Evolutionary conservation across 2,797 vertebrate species (phyloP).

Genomic region (Chrosomus eos): DNA sequence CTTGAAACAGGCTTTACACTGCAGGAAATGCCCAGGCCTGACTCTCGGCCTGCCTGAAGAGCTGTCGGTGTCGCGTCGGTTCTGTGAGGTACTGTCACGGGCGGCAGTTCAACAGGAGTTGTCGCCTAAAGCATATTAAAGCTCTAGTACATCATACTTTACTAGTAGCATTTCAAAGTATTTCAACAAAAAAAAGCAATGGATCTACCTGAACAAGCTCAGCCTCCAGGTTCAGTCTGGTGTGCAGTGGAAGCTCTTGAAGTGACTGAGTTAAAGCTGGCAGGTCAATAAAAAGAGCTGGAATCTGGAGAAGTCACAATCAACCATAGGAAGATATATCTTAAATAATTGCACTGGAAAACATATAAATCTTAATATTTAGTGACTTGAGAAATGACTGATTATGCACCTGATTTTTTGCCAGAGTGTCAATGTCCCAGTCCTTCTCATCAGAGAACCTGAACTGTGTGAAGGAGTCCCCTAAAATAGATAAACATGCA

Average conservation of each 20-base stretch:
- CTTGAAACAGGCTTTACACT: slow-evolving; percentile 8
- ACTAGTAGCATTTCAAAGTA: not conserved
- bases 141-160: not conserved
- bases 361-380: not conserved
- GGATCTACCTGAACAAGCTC: slow-evolving; percentile 86
- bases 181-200: not conserved
- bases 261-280: slow-evolving; percentile 82
- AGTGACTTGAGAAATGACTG: slow-evolving; percentile 15
- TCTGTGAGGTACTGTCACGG: slow-evolving; percentile 69
- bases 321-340: not conserved
- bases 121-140: slow-evolving; percentile 70
- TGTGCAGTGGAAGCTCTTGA: slow-evolving; percentile 85
- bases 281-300: slow-evolving; percentile 82
- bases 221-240: slow-evolving; percentile 85
- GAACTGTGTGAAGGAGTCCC: slow-evolving; percentile 94
- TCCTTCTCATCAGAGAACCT: slow-evolving; percentile 93
- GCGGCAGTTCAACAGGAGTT: slow-evolving; percentile 83
- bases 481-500: slow-evolving; percentile 69
- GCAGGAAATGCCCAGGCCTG: slow-evolving; percentile 2
- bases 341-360: not conserved
- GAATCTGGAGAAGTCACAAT: slow-evolving; percentile 73
- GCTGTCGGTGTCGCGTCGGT: slow-evolving; percentile 67
- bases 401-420: slow-evolving; percentile 81
- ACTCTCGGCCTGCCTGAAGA: slow-evolving; percentile 36
- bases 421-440: slow-evolving; percentile 84